Conservation (phyloP, 2,797 vertebrate species). For the Sebastes goodei region DNA sequence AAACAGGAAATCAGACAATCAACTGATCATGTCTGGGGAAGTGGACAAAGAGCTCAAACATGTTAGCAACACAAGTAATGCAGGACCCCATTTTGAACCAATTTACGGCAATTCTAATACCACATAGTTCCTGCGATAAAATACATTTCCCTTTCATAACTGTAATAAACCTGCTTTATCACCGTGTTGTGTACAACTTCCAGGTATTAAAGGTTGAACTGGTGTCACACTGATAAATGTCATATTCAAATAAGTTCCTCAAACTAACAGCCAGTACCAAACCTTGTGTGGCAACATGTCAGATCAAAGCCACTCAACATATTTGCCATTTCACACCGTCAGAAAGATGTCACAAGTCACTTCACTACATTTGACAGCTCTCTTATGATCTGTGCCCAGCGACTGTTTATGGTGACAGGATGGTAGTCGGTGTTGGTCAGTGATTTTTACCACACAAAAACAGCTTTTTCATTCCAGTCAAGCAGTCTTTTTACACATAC, state of each 20-base stretch:
- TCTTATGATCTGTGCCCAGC: neutral
- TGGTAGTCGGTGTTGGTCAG: neutral
- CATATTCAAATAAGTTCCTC: slow-evolving; percentile 39
- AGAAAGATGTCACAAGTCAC: slow-evolving; percentile 37
- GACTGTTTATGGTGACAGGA: neutral
- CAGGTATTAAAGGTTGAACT: neutral
- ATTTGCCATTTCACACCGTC: slow-evolving; percentile 32
- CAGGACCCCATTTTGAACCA: neutral
- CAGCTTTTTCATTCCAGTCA: neutral
- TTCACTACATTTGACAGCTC: slow-evolving; percentile 22
- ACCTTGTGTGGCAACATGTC: slow-evolving; percentile 4
- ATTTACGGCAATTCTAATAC: neutral
- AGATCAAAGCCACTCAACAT: slow-evolving; percentile 22
- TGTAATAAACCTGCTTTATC: neutral
- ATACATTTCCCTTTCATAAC: neutral
- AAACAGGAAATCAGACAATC: slow-evolving; percentile 63
- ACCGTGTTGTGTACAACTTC: neutral
- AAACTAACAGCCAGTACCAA: slow-evolving; percentile 22
- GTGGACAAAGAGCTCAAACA: slow-evolving; percentile 14
- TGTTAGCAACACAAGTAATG: neutral
- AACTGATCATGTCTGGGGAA: slow-evolving; percentile 30
- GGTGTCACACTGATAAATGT: neutral
- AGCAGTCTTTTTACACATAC: neutral
- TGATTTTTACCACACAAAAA: slow-evolving; percentile 2
- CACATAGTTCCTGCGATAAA: neutral